Percentiles rank a stretch among this genome's conserved stretches.
Conservation (phyloP, 2,113 vertebrate species). For the Montifringilla adamsi region DNA sequence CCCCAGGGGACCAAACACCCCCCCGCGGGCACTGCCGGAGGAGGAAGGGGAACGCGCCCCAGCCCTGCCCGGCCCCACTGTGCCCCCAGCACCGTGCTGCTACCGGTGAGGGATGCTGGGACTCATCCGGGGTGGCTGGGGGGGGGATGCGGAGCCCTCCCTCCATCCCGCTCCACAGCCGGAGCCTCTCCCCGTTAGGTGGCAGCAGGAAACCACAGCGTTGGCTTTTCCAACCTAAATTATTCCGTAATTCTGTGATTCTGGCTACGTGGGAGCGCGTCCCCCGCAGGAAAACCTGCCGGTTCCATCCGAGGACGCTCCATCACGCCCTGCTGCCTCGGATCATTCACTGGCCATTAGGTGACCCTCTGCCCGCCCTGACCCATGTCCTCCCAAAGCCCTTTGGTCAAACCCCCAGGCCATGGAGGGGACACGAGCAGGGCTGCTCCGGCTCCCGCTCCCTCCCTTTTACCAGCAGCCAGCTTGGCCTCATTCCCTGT, state of each 20-base stretch:
- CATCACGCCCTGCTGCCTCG: not conserved
- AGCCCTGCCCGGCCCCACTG: not conserved
- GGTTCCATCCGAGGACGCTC: fast-evolving
- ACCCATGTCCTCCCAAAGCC: not conserved
- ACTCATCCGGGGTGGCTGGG: not conserved
- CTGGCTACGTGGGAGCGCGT: not conserved
- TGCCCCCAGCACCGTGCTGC: not conserved
- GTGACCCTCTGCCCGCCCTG: not conserved
- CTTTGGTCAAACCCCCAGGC: not conserved
- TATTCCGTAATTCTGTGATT: not conserved
- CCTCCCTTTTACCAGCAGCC: not conserved
- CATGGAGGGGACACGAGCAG: fast-evolving
- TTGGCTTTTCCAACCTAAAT: not conserved
- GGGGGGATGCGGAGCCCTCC: not conserved
- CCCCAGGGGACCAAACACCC: not conserved
- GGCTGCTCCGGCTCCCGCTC: not conserved
- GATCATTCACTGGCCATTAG: not conserved
- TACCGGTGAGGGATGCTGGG: not conserved
- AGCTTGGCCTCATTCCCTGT: not conserved
- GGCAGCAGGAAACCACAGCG: constrained; percentile 42
- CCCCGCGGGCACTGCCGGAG: not conserved
- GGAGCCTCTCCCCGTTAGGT: constrained; percentile 22
- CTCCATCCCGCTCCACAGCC: not conserved
- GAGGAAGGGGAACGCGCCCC: fast-evolving
- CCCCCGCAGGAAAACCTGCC: not conserved